Base-by-base conservation (phyloP, 2,888 invertebrate species). In the Serripes groenlandicus region DNA sequence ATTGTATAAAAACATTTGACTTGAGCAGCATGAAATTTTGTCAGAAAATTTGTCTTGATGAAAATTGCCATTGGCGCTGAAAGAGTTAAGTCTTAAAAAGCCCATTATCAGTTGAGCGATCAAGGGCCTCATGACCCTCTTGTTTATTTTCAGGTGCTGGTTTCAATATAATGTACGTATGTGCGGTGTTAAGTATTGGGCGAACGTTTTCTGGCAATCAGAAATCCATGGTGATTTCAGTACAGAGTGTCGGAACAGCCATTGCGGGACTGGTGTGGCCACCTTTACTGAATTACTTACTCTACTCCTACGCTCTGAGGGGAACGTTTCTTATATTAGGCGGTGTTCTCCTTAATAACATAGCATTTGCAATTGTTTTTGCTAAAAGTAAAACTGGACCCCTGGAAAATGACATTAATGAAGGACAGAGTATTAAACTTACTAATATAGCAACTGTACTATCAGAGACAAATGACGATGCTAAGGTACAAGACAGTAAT, bases 321-420 rank as follows among this genome's bases (percentile, higher is more conserved):
- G 75, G 75, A 5, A 66, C 75, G 18, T 64, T 66, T 23, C 37
- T 75, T n/a, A 75, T 75, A 23, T 32, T 66, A 9, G 42, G 75
- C 34, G 66, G 75, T 21, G 34, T 66, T 21, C 26, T 32, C n/a
- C 54, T 49, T 3, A 49, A 66, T 26, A 75, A 21, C 15, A 34
- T 66, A 28, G 23, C 70, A 21, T 1, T 32, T 15, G 70, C 70
- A 11, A 37, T 70, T 2, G 21, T 70, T n/a, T 64, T 64, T 23
- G n/a, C 64, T 3, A 58, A 58, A 15, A 28, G 58, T 26, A 28
- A 26, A 28, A 26, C 15, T 26, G 15, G 3, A 58, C 9, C 9
- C 11, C 23, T 11, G 4, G 58, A n/a, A 3, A 11, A 5, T 28
- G 58, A 42, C 11, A 42, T 18, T 11, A 42, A 42, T 42, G 42